Percentiles rank a stretch among this genome's conserved stretches.
Evolutionary conservation across 1,140 invertebrate species (phyloP).

Genomic region (Drosophila nasuta): DNA sequence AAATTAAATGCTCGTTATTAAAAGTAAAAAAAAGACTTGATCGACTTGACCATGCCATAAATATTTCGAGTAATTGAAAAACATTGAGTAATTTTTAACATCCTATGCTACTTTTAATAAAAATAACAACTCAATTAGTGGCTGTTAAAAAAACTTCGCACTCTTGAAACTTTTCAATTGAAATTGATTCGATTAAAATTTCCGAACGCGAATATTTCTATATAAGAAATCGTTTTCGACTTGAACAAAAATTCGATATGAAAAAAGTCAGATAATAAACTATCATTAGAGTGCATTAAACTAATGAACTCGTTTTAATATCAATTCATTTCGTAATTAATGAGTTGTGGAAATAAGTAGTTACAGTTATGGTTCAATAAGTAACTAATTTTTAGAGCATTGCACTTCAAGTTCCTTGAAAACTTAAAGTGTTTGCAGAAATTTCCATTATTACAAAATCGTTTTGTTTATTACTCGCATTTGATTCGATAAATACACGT

Average conservation of each 20-base stretch:
- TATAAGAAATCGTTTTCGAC: not conserved
- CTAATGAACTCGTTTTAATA: not conserved
- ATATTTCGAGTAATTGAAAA: too few species aligned
- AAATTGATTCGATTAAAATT: conserved; percentile 9
- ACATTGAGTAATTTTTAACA: not conserved
- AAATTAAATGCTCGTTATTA: too few species aligned
- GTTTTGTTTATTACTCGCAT: conserved; percentile 3
- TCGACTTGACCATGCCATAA: too few species aligned
- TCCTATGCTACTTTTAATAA: not conserved
- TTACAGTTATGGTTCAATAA: not conserved
- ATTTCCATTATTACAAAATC: conserved; percentile 8
- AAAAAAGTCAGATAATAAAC: not conserved
- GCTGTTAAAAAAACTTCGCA: not conserved
- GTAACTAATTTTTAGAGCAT: not conserved
- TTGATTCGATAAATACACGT: conserved; percentile 16
- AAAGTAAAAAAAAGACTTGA: not conserved
- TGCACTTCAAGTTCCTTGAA: not conserved
- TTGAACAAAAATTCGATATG: not conserved
- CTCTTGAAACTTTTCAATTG: not conserved
- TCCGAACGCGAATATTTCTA: too few species aligned
- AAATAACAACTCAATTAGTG: not conserved
- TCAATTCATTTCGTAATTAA: not conserved
- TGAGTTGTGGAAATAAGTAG: not conserved
- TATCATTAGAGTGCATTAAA: conserved; percentile 1
- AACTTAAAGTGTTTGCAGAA: conserved; percentile 1